phyloP scores from a whole-genome alignment of 2,797 vertebrate species.

The Poecilia velifera region DNA sequence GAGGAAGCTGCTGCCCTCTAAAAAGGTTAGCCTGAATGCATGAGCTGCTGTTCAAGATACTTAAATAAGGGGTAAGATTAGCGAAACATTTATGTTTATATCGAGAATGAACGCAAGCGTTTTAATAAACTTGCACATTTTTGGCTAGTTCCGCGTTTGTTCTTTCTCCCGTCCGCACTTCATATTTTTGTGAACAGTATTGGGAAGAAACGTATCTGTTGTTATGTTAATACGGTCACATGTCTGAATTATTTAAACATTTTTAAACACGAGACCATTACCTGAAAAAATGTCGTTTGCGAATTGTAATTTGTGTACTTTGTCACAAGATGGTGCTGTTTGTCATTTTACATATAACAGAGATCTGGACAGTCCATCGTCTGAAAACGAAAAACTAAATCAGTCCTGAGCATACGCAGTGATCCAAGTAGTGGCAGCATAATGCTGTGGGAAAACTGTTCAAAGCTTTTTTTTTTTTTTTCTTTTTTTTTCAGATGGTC shows the following conservation, averaged over 20 bases:
- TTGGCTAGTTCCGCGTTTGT: not conserved
- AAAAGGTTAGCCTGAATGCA: not conserved
- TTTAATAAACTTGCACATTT: not conserved
- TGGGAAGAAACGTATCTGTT: not conserved
- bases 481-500: too few relatives aligned
- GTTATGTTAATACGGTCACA: not conserved
- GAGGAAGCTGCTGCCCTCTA: conserved; percentile 38
- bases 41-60: not conserved
- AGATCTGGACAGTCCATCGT: not conserved
- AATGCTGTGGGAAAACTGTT: not conserved
- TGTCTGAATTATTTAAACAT: not conserved
- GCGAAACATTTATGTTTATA: not conserved
- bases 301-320: conserved; percentile 3
- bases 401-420: too few relatives aligned
- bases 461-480: too few relatives aligned
- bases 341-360: not conserved
- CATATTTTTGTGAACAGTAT: not conserved
- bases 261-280: not conserved
- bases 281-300: not conserved
- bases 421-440: not conserved
- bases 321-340: conserved; percentile 46
- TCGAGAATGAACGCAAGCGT: not conserved
- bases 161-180: not conserved
- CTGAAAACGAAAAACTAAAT: not conserved
- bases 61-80: not conserved